phyloP scores from a whole-genome alignment of 2,113 vertebrate genomes.

The Actenoides lindsayi region DNA sequence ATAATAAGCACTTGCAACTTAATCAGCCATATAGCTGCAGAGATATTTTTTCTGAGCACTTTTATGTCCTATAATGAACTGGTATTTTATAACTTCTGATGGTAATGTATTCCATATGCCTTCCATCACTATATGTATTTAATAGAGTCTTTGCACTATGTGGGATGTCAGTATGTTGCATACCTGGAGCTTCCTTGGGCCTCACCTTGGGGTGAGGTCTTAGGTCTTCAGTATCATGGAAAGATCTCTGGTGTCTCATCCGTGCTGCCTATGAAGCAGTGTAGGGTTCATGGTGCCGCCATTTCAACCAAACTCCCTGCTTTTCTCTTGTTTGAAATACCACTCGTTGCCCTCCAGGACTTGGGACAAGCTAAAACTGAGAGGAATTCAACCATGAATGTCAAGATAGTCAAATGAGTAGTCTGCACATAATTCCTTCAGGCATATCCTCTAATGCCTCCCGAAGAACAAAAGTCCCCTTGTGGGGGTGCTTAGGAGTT shows the following conservation, averaged over 20 bases:
- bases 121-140: neutral
- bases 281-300: neutral
- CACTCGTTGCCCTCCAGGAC: neutral
- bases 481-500: constrained; percentile 36
- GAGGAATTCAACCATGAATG: constrained; percentile 32
- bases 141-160: neutral
- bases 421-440: constrained; percentile 27
- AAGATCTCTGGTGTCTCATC: neutral
- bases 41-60: neutral
- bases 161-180: neutral
- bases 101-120: constrained; percentile 55
- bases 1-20: constrained; percentile 44
- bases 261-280: neutral
- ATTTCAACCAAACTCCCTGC: neutral
- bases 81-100: constrained; percentile 47
- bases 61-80: constrained; percentile 44
- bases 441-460: constrained; percentile 24
- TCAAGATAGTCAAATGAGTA: constrained; percentile 34
- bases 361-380: neutral
- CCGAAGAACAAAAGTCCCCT: neutral
- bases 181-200: neutral
- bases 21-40: constrained; percentile 14
- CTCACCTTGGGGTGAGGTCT: neutral
- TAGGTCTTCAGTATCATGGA: neutral
- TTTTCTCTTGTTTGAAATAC: constrained; percentile 4